These are phyloP conservation scores for Jordanella pulchra DNA, from an alignment of 2,797 vertebrate genomes.

Conservation along the genomic window DNA sequence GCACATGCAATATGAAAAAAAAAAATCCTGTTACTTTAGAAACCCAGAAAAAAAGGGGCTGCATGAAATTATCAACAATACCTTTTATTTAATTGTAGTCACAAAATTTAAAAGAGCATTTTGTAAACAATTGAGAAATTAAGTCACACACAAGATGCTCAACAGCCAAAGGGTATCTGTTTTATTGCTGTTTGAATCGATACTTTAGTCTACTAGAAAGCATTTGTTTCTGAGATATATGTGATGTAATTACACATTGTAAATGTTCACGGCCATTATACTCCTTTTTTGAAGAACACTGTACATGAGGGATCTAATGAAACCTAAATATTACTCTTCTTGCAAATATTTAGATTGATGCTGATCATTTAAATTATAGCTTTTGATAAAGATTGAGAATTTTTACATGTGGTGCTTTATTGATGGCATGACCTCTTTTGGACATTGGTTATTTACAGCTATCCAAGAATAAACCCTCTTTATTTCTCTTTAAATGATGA, in stretches of 20 bases:
- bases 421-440: too few relatives aligned
- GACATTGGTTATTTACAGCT: too few relatives aligned
- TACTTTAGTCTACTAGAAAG: neutral
- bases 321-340: neutral
- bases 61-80: conserved; percentile 25
- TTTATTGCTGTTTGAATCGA: too few relatives aligned
- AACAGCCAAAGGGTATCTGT: neutral
- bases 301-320: neutral
- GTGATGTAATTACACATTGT: neutral
- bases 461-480: too few relatives aligned
- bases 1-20: conserved; percentile 11
- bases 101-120: neutral
- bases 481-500: too few relatives aligned
- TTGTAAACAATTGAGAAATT: neutral
- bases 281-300: neutral
- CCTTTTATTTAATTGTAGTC: neutral
- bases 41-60: conserved; percentile 21
- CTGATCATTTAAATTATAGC: neutral
- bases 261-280: neutral
- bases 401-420: too few relatives aligned
- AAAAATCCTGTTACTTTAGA: conserved; percentile 29
- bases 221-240: neutral
- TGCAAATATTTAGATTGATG: neutral
- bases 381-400: too few relatives aligned
- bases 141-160: neutral